Conservation (phyloP, 2,113 vertebrate genomes). For the Neofelis nebulosa region DNA sequence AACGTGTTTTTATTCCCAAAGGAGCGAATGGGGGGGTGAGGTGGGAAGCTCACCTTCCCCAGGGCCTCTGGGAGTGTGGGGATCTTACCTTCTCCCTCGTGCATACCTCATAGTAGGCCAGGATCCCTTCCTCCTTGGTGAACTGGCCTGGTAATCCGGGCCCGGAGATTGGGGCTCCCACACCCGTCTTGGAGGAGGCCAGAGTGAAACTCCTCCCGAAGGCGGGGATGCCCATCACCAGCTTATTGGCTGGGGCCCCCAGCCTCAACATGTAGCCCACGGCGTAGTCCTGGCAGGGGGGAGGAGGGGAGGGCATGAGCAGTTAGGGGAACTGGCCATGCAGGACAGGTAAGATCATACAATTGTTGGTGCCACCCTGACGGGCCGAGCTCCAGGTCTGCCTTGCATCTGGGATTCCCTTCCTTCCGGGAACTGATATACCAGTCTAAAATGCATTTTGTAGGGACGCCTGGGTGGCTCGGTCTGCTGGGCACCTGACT, state of each 20-base stretch:
- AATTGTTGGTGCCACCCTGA: neutral
- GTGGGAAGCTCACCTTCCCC: slow-evolving; percentile 68
- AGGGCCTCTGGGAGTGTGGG: neutral
- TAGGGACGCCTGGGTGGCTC: too few relatives aligned
- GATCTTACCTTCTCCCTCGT: neutral
- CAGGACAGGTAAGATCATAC: accelerated
- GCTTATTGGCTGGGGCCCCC: slow-evolving; percentile 83
- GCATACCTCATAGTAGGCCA: slow-evolving; percentile 89
- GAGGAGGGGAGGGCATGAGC: neutral
- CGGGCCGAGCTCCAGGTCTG: neutral
- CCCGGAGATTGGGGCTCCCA: slow-evolving; percentile 85
- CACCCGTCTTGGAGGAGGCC: neutral
- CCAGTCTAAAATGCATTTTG: neutral
- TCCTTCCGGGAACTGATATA: neutral
- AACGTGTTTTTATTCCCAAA: neutral
- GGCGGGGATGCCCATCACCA: slow-evolving; percentile 87
- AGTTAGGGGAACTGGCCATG: neutral
- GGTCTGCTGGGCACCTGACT: too few relatives aligned
- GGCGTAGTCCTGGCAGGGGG: slow-evolving; percentile 81
- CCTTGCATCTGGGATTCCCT: accelerated
- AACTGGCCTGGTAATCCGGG: slow-evolving; percentile 84
- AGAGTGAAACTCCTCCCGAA: slow-evolving; percentile 87
- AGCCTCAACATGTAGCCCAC: slow-evolving; percentile 78
- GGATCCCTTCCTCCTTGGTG: slow-evolving; percentile 85
- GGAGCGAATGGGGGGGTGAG: neutral